Evolutionary conservation across 2,113 vertebrate genomes (phyloP).

Genomic region (Prochilodus magdalenae): DNA sequence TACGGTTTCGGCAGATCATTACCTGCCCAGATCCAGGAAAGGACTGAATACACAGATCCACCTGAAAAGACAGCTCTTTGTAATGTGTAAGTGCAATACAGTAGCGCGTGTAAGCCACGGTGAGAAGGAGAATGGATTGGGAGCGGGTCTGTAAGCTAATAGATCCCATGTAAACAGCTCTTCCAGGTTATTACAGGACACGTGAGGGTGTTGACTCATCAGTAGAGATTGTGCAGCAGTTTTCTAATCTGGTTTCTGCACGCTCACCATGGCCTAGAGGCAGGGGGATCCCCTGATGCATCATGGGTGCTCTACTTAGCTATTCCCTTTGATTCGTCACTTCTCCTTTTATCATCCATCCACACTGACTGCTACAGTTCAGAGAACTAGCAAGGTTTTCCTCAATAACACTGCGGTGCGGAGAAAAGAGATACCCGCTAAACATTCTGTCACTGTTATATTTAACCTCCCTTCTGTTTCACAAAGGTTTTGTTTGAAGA

Average conservation of each 20-base stretch:
- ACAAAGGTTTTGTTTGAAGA: no score
- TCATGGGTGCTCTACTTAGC: background rate
- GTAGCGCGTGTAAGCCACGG: background rate
- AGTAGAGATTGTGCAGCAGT: background rate
- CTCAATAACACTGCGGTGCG: background rate
- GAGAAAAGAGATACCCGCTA: background rate
- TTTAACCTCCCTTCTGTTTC: no score
- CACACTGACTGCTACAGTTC: background rate
- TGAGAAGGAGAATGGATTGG: background rate
- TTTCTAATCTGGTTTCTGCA: slow-evolving; percentile 16
- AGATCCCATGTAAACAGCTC: background rate
- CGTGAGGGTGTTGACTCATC: background rate
- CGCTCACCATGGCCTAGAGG: background rate
- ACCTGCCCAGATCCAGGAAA: background rate
- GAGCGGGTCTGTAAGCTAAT: background rate
- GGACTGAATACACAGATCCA: background rate
- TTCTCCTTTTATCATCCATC: background rate
- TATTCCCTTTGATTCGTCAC: slow-evolving; percentile 11
- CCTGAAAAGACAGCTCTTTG: slow-evolving; percentile 13
- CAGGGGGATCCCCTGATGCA: background rate
- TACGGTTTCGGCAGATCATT: background rate
- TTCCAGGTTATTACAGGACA: background rate
- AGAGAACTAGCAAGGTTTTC: background rate
- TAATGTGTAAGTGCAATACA: slow-evolving; percentile 2
- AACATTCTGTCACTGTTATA: background rate